Conservation (phyloP, 2,113 vertebrate genomes). For the Girardinichthys multiradiatus region DNA sequence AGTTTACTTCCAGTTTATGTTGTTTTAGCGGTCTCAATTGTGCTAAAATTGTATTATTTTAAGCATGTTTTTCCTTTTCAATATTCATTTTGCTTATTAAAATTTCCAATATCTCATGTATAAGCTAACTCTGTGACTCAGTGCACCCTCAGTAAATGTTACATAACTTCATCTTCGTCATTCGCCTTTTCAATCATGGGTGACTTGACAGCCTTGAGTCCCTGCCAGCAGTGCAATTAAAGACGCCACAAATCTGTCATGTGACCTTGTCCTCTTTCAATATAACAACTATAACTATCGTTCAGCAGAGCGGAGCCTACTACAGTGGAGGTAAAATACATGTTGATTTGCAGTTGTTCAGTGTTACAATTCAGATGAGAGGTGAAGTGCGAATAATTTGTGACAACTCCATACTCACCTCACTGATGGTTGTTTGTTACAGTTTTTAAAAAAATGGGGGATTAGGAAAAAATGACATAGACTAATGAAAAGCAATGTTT, state of each 20-base stretch:
- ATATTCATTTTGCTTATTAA: background rate
- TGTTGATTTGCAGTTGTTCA: background rate
- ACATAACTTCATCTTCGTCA: slow-evolving; percentile 1
- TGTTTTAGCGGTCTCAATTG: background rate
- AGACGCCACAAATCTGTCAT: slow-evolving; percentile 8
- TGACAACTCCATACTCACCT: background rate
- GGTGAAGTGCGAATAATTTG: background rate
- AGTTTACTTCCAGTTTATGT: background rate
- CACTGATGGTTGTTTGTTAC: background rate
- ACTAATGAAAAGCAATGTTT: too few species aligned
- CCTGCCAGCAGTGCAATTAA: slow-evolving; percentile 5
- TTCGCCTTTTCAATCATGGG: slow-evolving; percentile 44
- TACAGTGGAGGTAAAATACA: background rate
- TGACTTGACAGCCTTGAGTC: slow-evolving; percentile 39
- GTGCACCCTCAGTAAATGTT: background rate
- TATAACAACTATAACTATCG: background rate
- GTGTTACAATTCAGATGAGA: background rate
- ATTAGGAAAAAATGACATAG: too few species aligned
- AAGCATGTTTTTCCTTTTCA: background rate
- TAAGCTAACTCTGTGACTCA: background rate
- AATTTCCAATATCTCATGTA: background rate
- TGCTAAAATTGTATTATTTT: background rate
- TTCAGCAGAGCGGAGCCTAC: background rate
- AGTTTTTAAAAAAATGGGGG: too few species aligned
- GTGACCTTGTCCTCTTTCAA: background rate